Percentiles rank a stretch among this genome's conserved stretches.
Evolutionary conservation across 2,113 vertebrate genomes (phyloP).

Genomic region (Archocentrus centrarchus): DNA sequence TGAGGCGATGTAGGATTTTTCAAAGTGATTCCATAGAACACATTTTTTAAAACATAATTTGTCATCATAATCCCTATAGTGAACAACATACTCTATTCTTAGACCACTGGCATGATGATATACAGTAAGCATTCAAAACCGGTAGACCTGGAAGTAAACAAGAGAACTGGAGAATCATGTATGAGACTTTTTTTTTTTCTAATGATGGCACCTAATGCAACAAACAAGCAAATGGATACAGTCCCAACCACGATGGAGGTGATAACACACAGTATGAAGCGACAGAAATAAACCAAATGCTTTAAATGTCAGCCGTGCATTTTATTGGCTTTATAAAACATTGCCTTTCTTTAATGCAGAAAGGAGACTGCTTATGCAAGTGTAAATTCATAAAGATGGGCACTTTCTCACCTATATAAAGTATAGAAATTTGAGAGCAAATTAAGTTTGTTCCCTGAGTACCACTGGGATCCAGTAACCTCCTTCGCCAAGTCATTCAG

Average conservation of each 20-base stretch:
- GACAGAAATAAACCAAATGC: neutral
- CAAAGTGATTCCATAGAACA: too few species aligned
- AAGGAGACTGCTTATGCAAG: neutral
- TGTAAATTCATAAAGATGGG: constrained; percentile 40
- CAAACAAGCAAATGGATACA: neutral
- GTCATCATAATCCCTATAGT: neutral
- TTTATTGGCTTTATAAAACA: neutral
- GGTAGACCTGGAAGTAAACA: neutral
- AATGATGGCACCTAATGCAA: neutral
- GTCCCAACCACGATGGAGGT: neutral
- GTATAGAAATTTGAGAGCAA: constrained; percentile 34
- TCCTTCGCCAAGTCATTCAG: constrained; percentile 57
- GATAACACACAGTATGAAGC: neutral
- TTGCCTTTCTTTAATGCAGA: neutral
- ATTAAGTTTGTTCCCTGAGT: constrained; percentile 54
- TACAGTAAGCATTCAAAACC: neutral
- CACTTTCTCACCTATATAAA: constrained; percentile 33
- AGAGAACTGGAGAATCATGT: neutral
- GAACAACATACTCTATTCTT: neutral
- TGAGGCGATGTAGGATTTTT: too few species aligned
- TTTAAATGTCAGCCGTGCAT: constrained; percentile 2
- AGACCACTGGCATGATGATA: neutral
- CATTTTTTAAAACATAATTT: neutral
- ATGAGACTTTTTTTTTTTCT: neutral
- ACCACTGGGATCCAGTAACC: constrained; percentile 53